Conservation (phyloP, 2,797 vertebrate genomes). For the Enteromius unitaeniatus region DNA sequence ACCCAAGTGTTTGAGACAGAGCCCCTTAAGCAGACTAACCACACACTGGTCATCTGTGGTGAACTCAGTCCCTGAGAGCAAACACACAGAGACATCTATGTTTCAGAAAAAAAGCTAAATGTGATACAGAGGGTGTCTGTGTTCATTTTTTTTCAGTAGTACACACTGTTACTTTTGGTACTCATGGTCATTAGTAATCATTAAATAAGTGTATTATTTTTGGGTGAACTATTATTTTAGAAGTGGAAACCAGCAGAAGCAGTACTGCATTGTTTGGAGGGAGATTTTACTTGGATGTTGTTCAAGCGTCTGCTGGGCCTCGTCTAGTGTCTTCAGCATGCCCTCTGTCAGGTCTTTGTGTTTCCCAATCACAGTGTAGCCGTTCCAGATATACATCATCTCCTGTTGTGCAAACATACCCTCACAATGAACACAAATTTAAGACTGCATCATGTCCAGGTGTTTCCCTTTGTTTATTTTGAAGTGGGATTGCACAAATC, state of each 20-base stretch:
- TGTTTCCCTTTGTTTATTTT: slow-evolving; percentile 42
- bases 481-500: background rate
- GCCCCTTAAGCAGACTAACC: slow-evolving; percentile 91
- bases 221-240: background rate
- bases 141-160: background rate
- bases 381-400: slow-evolving; percentile 99
- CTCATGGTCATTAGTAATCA: background rate
- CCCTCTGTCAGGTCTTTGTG: slow-evolving; percentile 90
- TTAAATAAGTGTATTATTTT: background rate
- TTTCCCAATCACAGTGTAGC: slow-evolving; percentile 95
- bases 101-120: slow-evolving; percentile 31
- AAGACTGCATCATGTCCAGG: slow-evolving; percentile 2
- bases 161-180: background rate
- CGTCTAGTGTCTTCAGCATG: slow-evolving; percentile 90
- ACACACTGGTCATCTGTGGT: slow-evolving; percentile 90
- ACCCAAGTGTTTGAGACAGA: slow-evolving; percentile 94
- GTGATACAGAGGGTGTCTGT: slow-evolving; percentile 1
- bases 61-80: slow-evolving; percentile 83
- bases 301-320: slow-evolving; percentile 86
- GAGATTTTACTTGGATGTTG: slow-evolving; percentile 81
- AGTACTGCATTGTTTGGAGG: background rate
- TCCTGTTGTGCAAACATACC: slow-evolving; percentile 77
- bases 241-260: background rate
- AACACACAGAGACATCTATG: slow-evolving; percentile 51
- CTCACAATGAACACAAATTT: slow-evolving; percentile 6